A percentile compares a stretch with the other conserved stretches of the same genome.
Evolutionary conservation across 2,113 vertebrate species (phyloP).

Genomic region (Saguinus imperator): DNA sequence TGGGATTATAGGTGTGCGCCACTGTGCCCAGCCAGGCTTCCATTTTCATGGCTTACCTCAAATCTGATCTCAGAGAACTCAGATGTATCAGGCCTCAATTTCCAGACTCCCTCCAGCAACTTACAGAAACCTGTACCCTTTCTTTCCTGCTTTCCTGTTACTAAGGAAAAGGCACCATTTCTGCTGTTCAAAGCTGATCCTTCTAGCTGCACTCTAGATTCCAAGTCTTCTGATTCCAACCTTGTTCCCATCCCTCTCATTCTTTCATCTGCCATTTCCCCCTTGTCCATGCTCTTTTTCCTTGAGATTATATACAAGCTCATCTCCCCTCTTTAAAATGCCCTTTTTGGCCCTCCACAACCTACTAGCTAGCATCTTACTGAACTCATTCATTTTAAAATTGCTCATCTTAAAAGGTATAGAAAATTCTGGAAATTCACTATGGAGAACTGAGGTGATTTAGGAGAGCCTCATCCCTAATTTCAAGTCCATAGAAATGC

Average conservation of each 20-base stretch:
- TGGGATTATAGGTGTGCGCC: too few species aligned
- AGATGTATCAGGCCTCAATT: background rate
- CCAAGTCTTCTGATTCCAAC: background rate
- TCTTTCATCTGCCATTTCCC: background rate
- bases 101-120: background rate
- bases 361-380: background rate
- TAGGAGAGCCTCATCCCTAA: background rate
- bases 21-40: background rate
- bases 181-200: background rate
- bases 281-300: background rate
- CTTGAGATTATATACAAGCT: background rate
- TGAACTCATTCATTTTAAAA: slow-evolving; percentile 10
- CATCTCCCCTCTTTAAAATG: background rate
- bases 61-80: background rate
- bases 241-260: background rate
- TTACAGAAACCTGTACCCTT: background rate
- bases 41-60: background rate
- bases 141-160: background rate
- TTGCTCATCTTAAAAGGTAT: background rate
- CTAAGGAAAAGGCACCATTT: background rate
- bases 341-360: background rate
- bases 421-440: background rate
- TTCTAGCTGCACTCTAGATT: background rate
- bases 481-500: background rate
- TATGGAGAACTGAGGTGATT: background rate